Evolutionary conservation across 2,888 invertebrate genomes (phyloP).

Genomic region (Nemapogon koenigi): DNA sequence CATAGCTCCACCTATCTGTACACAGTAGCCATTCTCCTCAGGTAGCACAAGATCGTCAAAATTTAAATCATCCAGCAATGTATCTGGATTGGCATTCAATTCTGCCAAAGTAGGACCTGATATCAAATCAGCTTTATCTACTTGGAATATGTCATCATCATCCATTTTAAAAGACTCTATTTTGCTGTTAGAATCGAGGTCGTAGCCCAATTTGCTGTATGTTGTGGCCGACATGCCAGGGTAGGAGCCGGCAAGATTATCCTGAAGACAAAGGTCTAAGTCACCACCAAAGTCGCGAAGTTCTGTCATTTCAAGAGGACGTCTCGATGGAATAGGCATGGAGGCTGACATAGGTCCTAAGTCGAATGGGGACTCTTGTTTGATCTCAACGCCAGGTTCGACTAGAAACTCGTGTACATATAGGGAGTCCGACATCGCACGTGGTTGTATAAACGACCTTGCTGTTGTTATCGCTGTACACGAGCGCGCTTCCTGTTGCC

Average conservation of each 20-base stretch:
- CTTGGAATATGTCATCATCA: slow-evolving; percentile 88
- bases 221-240: slow-evolving; percentile 29
- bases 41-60: slow-evolving; percentile 84
- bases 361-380: slow-evolving; percentile 66
- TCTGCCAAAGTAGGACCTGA: slow-evolving; percentile 86
- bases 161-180: slow-evolving; percentile 78
- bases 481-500: slow-evolving; percentile 54
- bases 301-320: slow-evolving; percentile 30
- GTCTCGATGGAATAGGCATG: slow-evolving; percentile 69
- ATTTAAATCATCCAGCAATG: slow-evolving; percentile 81
- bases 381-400: slow-evolving; percentile 67
- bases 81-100: slow-evolving; percentile 84
- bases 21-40: slow-evolving; percentile 68
- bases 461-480: slow-evolving; percentile 38
- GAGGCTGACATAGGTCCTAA: slow-evolving; percentile 60
- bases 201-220: slow-evolving; percentile 44
- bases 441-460: slow-evolving; percentile 38
- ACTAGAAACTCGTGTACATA: slow-evolving; percentile 69
- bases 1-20: slow-evolving; percentile 58
- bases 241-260: slow-evolving; percentile 44
- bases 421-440: slow-evolving; percentile 70
- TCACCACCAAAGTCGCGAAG: slow-evolving; percentile 60
- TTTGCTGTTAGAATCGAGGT: slow-evolving; percentile 48
- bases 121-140: slow-evolving; percentile 85
- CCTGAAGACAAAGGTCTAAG: slow-evolving; percentile 62